phyloP scores from a whole-genome alignment of 1,140 invertebrate genomes.

The Drosophila orena region DNA sequence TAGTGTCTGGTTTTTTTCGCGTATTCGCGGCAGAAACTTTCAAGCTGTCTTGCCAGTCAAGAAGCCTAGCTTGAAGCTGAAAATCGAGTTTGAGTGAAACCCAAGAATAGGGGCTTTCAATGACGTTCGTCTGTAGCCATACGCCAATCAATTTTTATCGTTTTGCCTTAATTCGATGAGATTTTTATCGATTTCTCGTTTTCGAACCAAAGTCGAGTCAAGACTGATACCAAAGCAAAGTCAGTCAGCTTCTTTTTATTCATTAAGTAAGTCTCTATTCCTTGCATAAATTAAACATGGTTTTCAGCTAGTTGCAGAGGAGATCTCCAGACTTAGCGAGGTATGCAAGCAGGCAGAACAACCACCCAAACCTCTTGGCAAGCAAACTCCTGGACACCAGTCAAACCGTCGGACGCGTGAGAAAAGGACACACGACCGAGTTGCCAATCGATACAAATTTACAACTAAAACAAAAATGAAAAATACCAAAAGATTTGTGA shows the following conservation, averaged over 20 bases:
- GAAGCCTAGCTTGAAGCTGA: conserved; percentile 11
- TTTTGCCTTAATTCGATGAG: conserved; percentile 79
- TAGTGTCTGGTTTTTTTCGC: conserved; percentile 3
- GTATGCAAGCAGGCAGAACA: no score
- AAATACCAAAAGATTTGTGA: no score
- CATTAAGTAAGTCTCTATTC: conserved; percentile 38
- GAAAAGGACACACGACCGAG: no score
- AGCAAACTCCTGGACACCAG: no score
- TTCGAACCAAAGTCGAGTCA: background rate
- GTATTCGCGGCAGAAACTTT: conserved; percentile 36
- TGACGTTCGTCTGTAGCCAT: conserved; percentile 43
- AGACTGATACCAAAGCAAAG: conserved; percentile 12
- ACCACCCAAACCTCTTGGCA: no score
- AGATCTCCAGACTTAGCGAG: no score
- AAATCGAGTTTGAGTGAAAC: background rate
- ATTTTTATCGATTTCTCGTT: conserved; percentile 75
- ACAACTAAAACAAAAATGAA: no score
- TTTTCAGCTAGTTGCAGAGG: no score
- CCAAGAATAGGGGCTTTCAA: background rate
- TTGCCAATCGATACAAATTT: no score
- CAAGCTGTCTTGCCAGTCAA: conserved; percentile 20
- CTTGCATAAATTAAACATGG: conserved; percentile 64
- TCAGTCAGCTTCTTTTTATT: conserved; percentile 36
- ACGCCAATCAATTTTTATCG: conserved; percentile 76
- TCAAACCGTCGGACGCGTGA: no score